Evolutionary conservation across 2,797 vertebrate genomes (phyloP).

Genomic region (Coilia nasus): DNA sequence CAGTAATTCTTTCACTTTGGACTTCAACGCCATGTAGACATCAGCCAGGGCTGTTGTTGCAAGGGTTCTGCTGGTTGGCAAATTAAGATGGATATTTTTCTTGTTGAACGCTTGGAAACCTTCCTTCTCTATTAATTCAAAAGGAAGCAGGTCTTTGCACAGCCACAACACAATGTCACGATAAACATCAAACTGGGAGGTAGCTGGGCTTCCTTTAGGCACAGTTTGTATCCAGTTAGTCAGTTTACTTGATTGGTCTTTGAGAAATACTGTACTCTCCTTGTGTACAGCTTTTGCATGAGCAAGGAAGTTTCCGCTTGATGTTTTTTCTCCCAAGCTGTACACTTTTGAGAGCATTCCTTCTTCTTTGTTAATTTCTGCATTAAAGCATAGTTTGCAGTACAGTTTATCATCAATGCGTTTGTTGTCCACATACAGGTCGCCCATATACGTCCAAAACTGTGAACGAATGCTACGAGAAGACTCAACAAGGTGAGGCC

Average conservation of each 20-base stretch:
- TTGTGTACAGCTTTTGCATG: neutral
- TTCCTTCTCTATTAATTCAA: neutral
- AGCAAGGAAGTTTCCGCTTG: constrained; percentile 1
- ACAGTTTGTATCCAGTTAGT: neutral
- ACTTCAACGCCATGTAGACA: neutral
- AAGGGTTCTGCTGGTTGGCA: neutral
- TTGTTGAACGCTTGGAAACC: neutral
- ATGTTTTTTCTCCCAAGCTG: constrained; percentile 8
- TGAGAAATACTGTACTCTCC: neutral
- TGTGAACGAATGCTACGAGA: too few species aligned
- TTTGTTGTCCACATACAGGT: neutral
- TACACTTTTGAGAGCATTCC: constrained; percentile 11
- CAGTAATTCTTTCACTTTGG: neutral
- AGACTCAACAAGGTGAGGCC: too few species aligned
- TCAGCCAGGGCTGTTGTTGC: neutral
- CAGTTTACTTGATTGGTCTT: neutral
- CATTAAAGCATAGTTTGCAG: neutral
- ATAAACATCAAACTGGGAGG: neutral
- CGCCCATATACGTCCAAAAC: too few species aligned
- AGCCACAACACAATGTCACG: neutral
- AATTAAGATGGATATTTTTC: neutral
- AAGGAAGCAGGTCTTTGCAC: neutral
- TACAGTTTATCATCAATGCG: neutral
- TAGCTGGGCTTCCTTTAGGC: constrained; percentile 7
- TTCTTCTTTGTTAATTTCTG: neutral